phyloP scores from a whole-genome alignment of 1,140 invertebrate genomes.

The Orchestia grillus region DNA sequence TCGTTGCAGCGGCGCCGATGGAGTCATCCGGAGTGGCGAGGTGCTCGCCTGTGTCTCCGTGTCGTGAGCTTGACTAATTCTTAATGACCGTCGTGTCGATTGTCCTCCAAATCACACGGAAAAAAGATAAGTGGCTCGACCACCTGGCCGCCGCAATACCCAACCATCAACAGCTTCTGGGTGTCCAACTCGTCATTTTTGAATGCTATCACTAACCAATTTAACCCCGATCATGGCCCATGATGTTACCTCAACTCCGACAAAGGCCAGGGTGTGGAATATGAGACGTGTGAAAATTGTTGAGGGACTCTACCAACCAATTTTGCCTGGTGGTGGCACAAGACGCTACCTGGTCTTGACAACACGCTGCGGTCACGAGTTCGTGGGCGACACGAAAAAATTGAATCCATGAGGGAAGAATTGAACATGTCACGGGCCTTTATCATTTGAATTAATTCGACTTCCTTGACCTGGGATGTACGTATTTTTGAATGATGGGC shows the following conservation, averaged over 20 bases:
- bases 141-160: slow-evolving; percentile 5
- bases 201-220: slow-evolving; percentile 27
- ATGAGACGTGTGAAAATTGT: neutral
- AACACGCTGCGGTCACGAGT: neutral
- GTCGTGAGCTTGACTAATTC: slow-evolving; percentile 40
- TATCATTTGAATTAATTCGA: neutral
- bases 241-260: neutral
- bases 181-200: neutral
- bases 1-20: neutral
- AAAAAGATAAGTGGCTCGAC: neutral
- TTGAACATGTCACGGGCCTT: neutral
- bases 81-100: slow-evolving; percentile 34
- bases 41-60: slow-evolving; percentile 9
- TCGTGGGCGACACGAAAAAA: neutral
- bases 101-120: slow-evolving; percentile 42
- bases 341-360: neutral
- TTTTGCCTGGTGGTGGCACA: neutral
- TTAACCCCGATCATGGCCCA: neutral
- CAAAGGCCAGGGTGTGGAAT: neutral
- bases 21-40: neutral
- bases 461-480: neutral
- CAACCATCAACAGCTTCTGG: slow-evolving; percentile 22
- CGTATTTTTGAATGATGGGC: neutral
- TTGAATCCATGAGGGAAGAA: neutral
- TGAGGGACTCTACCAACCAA: neutral